Evolutionary conservation across 2,113 vertebrate species (phyloP), one percentile per base, ranked within the genome.

Genomic region (Vireo altiloquus): DNA sequence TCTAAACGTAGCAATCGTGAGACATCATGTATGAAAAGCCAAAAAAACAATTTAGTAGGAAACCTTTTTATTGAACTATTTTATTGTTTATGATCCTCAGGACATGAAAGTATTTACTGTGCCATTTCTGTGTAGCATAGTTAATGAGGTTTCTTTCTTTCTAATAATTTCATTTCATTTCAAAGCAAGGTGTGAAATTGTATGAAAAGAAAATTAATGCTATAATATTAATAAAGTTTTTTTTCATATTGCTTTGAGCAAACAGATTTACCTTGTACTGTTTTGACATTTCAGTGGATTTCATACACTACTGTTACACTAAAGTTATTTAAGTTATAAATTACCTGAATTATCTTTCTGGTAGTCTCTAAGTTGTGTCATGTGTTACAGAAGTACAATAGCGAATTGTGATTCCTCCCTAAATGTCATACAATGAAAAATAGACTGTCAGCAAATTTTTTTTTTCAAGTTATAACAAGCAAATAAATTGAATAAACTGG

Each of bases 111-210:
- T 56, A 66, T 90, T 89, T 92, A 1, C 28, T 89, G 15, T 80
- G 16, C 6, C 27, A 20, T 92, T 95, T 93, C 57, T 95, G 1
- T 64, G 17, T 80, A 72, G 33, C 46, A 59, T 57, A 52, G 40
- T 64, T 92, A 86, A 88, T 78, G 30, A 69, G 14, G 4, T 70
- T 89, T 69, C 8, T 40, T 72, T 88, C 33, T 90, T 83, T 79
- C 37, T 84, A 39, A 35, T 70, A 8, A 63, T 91, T 60, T 89
- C 33, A 74, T 92, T 95, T 86, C 5, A 77, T 92, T 94, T 90
- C 54, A 66, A 46, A 89, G 15, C 7, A 44, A 89, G 80, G 27
- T 75, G 9, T 61, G 39, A 94, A 92, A 95, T 18, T 76, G 3
- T 61, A 33, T 81, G 44, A n/a, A 64, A 76, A 64, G 19, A 23